Evolutionary conservation across 1,140 invertebrate genomes (phyloP).

Genomic region (Marisa cornuarietis): DNA sequence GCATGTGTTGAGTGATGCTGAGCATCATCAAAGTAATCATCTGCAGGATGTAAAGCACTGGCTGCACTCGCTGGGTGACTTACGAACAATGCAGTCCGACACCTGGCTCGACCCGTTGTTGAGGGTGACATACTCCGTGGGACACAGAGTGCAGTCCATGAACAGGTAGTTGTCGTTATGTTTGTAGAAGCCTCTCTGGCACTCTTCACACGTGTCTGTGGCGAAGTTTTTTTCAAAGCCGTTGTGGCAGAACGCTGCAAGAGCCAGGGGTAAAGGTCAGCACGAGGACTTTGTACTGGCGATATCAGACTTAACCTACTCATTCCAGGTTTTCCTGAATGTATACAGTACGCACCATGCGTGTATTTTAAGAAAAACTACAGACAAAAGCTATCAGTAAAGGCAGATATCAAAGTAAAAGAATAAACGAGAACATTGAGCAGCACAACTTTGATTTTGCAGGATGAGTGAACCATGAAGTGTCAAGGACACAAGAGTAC

Average conservation of each 20-base stretch:
- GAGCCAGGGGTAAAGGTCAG: background rate
- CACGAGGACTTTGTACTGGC: too few relatives aligned
- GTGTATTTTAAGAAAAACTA: too few relatives aligned
- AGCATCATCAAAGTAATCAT: too few relatives aligned
- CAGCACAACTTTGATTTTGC: background rate
- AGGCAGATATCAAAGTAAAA: background rate
- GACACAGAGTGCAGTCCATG: conserved; percentile 19
- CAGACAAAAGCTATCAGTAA: background rate
- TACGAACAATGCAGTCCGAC: conserved; percentile 20
- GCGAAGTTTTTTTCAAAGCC: conserved; percentile 31
- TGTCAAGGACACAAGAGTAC: background rate
- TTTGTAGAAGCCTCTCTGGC: conserved; percentile 39
- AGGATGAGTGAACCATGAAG: background rate
- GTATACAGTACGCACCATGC: too few relatives aligned
- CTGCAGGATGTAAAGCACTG: too few relatives aligned
- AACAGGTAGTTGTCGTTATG: conserved; percentile 34
- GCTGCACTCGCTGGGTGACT: background rate
- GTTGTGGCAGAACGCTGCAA: conserved; percentile 34
- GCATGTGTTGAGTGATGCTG: background rate
- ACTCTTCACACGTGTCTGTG: conserved; percentile 21
- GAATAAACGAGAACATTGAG: background rate
- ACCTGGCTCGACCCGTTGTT: background rate
- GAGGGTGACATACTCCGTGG: conserved; percentile 4
- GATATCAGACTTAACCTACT: too few relatives aligned
- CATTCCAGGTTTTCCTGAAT: too few relatives aligned